A percentile compares a stretch with the other conserved stretches of the same genome.
phyloP scores from a whole-genome alignment of 2,797 vertebrate genomes.

The Lithobates sylvaticus region DNA sequence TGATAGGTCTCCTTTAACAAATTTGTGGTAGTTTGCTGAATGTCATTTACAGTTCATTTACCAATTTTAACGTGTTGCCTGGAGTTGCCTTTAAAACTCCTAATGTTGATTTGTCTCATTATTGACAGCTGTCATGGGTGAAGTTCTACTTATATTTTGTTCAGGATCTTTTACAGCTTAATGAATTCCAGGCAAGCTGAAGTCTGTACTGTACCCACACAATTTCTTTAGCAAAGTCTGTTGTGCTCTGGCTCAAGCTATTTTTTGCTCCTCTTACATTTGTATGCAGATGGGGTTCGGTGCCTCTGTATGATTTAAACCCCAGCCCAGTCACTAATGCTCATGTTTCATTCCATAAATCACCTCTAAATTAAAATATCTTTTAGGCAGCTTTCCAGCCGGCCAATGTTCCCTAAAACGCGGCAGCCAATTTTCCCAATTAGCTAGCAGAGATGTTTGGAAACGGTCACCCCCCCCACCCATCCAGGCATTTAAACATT shows the following conservation, averaged over 20 bases:
- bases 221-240: background rate
- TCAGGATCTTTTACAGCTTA: background rate
- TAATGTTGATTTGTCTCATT: background rate
- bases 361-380: slow-evolving; percentile 58
- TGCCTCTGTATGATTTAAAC: slow-evolving; percentile 40
- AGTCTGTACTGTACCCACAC: background rate
- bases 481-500: slow-evolving; percentile 49
- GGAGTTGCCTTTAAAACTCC: background rate
- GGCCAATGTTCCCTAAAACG: slow-evolving; percentile 51
- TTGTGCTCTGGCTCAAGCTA: background rate
- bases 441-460: slow-evolving; percentile 57
- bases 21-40: background rate
- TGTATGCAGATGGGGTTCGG: slow-evolving; percentile 19
- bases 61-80: background rate
- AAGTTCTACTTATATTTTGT: background rate
- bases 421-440: slow-evolving; percentile 54
- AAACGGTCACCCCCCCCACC: background rate
- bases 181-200: background rate
- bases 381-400: slow-evolving; percentile 53
- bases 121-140: background rate
- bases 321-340: slow-evolving; percentile 46
- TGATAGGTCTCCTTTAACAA: too few relatives aligned
- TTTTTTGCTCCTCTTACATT: background rate
- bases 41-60: background rate
- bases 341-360: slow-evolving; percentile 58